phyloP scores from a whole-genome alignment of 2,888 invertebrate species.

The Microchrysa polita region DNA sequence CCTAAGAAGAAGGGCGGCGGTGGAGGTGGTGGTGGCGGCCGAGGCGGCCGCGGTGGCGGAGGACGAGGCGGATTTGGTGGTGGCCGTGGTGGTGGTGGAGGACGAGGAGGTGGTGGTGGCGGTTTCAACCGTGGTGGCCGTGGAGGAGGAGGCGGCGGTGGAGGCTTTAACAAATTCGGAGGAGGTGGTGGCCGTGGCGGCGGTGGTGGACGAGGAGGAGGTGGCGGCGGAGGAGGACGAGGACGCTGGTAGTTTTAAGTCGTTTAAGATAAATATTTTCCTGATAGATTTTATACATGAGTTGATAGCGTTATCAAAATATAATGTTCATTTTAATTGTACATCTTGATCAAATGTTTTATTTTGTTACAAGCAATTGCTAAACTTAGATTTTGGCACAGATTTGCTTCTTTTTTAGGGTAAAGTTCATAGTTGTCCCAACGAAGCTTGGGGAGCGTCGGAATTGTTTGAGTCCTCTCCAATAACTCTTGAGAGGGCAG shows the following conservation, averaged over 20 bases:
- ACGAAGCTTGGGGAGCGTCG: too few species aligned
- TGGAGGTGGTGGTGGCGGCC: conserved; percentile 57
- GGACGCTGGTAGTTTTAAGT: conserved; percentile 33
- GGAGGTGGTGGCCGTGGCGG: conserved; percentile 52
- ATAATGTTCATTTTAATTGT: not conserved
- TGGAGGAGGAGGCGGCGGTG: conserved; percentile 52
- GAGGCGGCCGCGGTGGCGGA: conserved; percentile 52
- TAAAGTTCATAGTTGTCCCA: too few species aligned
- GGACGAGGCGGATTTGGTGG: conserved; percentile 61
- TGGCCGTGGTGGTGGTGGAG: conserved; percentile 62
- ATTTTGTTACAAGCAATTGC: too few species aligned
- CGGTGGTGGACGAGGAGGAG: conserved; percentile 44
- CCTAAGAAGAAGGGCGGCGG: conserved; percentile 57
- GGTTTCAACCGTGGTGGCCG: conserved; percentile 54
- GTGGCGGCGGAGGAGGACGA: conserved; percentile 20
- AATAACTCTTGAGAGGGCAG: too few species aligned
- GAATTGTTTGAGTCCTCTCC: too few species aligned
- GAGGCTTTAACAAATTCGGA: conserved; percentile 50
- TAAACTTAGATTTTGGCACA: too few species aligned
- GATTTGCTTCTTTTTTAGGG: too few species aligned
- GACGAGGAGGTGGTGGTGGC: conserved; percentile 57
- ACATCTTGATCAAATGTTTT: too few species aligned
- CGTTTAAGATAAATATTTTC: not conserved
- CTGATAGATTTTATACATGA: conserved; percentile 6
- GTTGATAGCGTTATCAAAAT: conserved; percentile 20